These are phyloP conservation scores for Lepus townsendii DNA, from an alignment of 2,797 vertebrate species.

Conservation along the genomic window DNA sequence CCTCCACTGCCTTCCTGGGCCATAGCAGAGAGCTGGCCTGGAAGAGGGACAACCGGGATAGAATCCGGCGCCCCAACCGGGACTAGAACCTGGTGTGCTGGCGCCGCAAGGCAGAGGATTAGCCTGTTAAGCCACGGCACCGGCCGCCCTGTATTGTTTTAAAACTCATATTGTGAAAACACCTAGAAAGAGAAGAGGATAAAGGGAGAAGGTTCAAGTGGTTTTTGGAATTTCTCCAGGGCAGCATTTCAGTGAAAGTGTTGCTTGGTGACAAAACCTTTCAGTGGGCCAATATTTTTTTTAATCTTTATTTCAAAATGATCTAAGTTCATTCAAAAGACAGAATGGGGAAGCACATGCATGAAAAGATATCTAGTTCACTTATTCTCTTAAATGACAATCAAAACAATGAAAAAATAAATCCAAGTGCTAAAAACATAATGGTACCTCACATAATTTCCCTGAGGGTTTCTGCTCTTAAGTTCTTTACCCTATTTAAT, in stretches of 20 bases:
- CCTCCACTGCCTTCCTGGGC: too few species aligned
- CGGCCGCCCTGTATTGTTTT: background rate
- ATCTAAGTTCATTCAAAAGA: slow-evolving; percentile 29
- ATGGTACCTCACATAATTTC: slow-evolving; percentile 77
- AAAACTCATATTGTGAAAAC: background rate
- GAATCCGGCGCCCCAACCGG: too few species aligned
- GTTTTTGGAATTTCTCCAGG: background rate
- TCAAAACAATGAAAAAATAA: slow-evolving; percentile 83
- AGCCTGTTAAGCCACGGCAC: too few species aligned
- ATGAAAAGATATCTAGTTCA: slow-evolving; percentile 24
- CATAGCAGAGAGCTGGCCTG: too few species aligned
- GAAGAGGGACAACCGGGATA: too few species aligned
- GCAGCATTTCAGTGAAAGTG: slow-evolving; percentile 16
- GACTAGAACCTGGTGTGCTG: too few species aligned
- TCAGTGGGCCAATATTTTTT: slow-evolving; percentile 17
- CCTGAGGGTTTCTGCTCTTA: slow-evolving; percentile 85
- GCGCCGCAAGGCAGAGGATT: too few species aligned
- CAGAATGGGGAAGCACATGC: background rate
- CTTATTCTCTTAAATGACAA: slow-evolving; percentile 74
- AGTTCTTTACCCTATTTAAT: slow-evolving; percentile 84
- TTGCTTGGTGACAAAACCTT: slow-evolving; percentile 39
- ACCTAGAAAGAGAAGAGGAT: slow-evolving; percentile 23
- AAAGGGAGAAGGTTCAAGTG: background rate
- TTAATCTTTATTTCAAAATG: slow-evolving; percentile 66
- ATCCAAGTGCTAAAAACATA: slow-evolving; percentile 75